phyloP scores from a whole-genome alignment of 2,113 vertebrate genomes.

The Fulmarus glacialis region DNA sequence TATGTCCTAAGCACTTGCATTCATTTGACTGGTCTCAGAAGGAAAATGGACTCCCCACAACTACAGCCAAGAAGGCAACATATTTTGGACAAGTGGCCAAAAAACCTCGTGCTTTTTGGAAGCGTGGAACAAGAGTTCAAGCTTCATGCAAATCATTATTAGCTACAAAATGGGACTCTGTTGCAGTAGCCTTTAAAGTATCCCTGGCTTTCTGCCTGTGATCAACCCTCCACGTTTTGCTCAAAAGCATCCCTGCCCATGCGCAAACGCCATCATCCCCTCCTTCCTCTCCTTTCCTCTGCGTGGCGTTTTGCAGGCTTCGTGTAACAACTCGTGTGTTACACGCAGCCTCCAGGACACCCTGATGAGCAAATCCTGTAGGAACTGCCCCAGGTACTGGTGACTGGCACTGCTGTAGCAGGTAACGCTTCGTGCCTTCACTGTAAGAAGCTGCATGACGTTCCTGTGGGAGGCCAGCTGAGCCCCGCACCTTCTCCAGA shows the following conservation, averaged over 20 bases:
- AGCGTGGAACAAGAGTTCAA: background rate
- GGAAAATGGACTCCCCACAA: background rate
- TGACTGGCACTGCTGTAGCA: background rate
- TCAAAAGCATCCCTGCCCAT: background rate
- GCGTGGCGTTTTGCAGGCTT: fast-evolving
- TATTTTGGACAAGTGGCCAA: background rate
- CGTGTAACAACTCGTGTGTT: background rate
- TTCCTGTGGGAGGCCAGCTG: background rate
- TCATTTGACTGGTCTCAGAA: background rate
- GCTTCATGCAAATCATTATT: background rate
- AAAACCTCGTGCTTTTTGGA: fast-evolving
- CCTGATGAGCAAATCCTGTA: background rate
- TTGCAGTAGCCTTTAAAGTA: background rate
- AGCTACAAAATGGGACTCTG: background rate
- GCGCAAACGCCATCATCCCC: background rate
- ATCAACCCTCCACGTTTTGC: fast-evolving
- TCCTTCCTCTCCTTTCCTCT: background rate
- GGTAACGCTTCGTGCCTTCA: background rate
- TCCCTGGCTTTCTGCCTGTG: background rate
- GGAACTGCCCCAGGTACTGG: background rate
- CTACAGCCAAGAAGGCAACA: background rate
- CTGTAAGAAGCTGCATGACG: background rate
- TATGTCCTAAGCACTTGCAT: background rate
- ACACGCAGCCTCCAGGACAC: background rate
- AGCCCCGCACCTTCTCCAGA: background rate